Conservation (phyloP, 2,888 invertebrate species). For the Augochlorella aurata region DNA sequence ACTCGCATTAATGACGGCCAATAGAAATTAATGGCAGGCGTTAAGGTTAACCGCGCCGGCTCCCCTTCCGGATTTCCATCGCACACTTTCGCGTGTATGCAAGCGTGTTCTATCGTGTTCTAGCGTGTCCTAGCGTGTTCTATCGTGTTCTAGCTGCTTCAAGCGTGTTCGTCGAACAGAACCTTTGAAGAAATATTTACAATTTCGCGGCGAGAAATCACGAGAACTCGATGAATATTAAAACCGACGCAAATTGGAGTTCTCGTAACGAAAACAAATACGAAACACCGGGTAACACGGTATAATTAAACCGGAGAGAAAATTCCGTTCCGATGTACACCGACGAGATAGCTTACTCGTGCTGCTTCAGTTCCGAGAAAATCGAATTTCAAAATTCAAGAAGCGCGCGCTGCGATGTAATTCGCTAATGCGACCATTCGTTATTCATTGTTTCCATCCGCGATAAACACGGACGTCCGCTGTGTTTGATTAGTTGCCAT, state of each 20-base stretch:
- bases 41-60: slow-evolving; percentile 44
- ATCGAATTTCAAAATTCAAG: not conserved
- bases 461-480: not conserved
- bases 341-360: not conserved
- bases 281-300: not conserved
- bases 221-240: not conserved
- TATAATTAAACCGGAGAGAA: slow-evolving; percentile 1
- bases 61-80: slow-evolving; percentile 38
- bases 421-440: not conserved
- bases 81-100: not conserved
- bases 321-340: not conserved
- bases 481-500: not conserved
- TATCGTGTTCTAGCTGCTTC: too few species aligned
- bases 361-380: not conserved
- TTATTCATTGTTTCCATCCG: not conserved
- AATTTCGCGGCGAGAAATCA: not conserved
- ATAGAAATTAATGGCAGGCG: slow-evolving; percentile 58
- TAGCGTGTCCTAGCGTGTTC: not conserved
- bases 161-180: not conserved
- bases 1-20: slow-evolving; percentile 50
- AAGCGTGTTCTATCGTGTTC: too few species aligned
- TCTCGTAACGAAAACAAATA: slow-evolving; percentile 17
- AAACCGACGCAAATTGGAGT: slow-evolving; percentile 1
- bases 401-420: not conserved
- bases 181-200: slow-evolving; percentile 15